Percentiles rank a stretch among this genome's conserved stretches.
phyloP scores from a whole-genome alignment of 2,888 invertebrate genomes.

The Boloria euphrosyne region DNA sequence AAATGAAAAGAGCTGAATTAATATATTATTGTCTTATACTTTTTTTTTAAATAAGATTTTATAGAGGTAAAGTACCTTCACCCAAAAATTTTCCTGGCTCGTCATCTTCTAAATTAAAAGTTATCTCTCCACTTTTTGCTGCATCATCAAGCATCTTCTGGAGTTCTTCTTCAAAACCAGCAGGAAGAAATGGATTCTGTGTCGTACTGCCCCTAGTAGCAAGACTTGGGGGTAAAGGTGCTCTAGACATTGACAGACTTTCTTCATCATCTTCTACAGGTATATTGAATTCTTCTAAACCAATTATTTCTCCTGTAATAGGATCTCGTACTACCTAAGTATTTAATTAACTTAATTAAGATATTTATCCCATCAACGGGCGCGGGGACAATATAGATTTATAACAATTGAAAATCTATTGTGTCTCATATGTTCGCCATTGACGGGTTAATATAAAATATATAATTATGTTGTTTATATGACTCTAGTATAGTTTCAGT shows the following conservation, averaged over 20 bases:
- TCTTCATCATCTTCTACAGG: constrained; percentile 73
- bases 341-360: constrained; percentile 40
- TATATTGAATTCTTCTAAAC: constrained; percentile 80
- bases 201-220: constrained; percentile 89
- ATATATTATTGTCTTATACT: neutral
- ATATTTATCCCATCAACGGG: no score
- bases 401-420: no score
- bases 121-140: constrained; percentile 60
- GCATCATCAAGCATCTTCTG: constrained; percentile 69
- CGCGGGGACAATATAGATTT: no score
- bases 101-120: constrained; percentile 67
- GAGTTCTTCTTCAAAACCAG: constrained; percentile 86
- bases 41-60: neutral
- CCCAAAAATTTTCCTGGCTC: constrained; percentile 75
- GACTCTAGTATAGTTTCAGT: no score
- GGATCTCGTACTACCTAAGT: constrained; percentile 86
- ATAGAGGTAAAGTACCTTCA: constrained; percentile 59
- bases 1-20: neutral
- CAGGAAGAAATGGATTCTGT: constrained; percentile 94
- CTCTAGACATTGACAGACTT: constrained; percentile 87
- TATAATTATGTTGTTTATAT: no score
- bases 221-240: constrained; percentile 87
- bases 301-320: constrained; percentile 88
- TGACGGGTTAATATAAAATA: no score
- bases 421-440: no score